Conservation (phyloP, 2,113 vertebrate species). For the Silurus asotus region DNA sequence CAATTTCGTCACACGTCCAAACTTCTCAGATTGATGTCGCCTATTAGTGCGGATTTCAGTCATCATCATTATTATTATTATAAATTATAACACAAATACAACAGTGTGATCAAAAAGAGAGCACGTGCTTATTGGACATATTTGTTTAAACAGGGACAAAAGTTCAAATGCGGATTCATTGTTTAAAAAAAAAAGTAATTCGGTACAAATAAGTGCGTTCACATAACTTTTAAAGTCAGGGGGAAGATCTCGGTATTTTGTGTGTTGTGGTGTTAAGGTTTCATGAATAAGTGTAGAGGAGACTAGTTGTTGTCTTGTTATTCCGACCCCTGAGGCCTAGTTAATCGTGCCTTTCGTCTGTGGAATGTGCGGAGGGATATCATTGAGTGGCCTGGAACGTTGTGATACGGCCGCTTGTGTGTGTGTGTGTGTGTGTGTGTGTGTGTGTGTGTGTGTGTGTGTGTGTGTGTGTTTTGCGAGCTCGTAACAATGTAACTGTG, state of each 20-base stretch:
- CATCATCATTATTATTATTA: too few relatives aligned
- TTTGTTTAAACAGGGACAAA: neutral
- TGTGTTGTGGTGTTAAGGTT: neutral
- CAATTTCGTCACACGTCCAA: slow-evolving; percentile 68
- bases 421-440: slow-evolving; percentile 62
- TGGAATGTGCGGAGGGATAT: slow-evolving; percentile 78
- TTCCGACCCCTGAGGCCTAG: slow-evolving; percentile 60
- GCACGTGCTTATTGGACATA: neutral
- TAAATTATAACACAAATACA: neutral
- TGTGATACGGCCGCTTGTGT: slow-evolving; percentile 61
- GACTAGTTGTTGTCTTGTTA: slow-evolving; percentile 10
- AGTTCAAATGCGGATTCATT: neutral
- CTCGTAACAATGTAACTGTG: slow-evolving; percentile 73
- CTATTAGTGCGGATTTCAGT: slow-evolving; percentile 16
- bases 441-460: slow-evolving; percentile 65
- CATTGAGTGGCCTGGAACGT: slow-evolving; percentile 47
- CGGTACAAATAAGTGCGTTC: neutral
- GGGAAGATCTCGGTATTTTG: neutral
- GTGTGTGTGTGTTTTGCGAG: slow-evolving; percentile 68
- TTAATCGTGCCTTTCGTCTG: slow-evolving; percentile 72
- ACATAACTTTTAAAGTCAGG: neutral
- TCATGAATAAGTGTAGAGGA: neutral
- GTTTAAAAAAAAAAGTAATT: neutral
- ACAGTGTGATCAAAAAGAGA: neutral
- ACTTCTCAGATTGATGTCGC: slow-evolving; percentile 45